These are phyloP conservation scores for Zaprionus camerounensis DNA, from an alignment of 1,140 invertebrate genomes.

Conservation along the genomic window DNA sequence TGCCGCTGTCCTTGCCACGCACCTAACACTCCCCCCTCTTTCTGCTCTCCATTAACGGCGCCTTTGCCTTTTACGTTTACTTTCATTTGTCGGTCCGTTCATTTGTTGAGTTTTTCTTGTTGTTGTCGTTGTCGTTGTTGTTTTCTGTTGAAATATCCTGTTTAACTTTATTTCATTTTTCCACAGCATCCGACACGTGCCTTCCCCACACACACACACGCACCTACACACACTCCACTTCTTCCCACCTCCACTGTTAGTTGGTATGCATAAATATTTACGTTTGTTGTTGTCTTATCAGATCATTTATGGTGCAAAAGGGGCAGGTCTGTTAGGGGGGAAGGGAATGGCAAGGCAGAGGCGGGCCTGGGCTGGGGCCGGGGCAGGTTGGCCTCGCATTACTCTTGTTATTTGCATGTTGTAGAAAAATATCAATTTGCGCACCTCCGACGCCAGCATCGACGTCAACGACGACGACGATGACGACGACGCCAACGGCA, in stretches of 20 bases:
- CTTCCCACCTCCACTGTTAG: constrained; percentile 38
- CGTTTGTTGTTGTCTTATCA: constrained; percentile 82
- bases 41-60: background rate
- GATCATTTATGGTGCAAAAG: constrained; percentile 69
- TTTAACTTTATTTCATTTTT: constrained; percentile 83
- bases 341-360: constrained; percentile 4
- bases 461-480: background rate
- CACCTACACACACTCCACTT: constrained; percentile 19
- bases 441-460: constrained; percentile 66
- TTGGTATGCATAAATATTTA: constrained; percentile 82
- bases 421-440: constrained; percentile 83
- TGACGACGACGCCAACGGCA: constrained; percentile 28
- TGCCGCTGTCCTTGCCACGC: constrained; percentile 57
- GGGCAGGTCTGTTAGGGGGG: background rate
- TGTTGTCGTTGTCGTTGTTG: constrained; percentile 57
- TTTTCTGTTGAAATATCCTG: constrained; percentile 81
- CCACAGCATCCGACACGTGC: constrained; percentile 80
- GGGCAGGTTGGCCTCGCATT: constrained; percentile 52
- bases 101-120: constrained; percentile 55
- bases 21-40: background rate
- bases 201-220: constrained; percentile 24
- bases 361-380: background rate
- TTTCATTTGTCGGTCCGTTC: constrained; percentile 69
- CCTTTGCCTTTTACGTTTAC: constrained; percentile 54
- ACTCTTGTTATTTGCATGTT: constrained; percentile 80